A percentile compares a stretch with the other conserved stretches of the same genome.
phyloP scores from a whole-genome alignment of 2,888 invertebrate species.

The Aromia moschata region DNA sequence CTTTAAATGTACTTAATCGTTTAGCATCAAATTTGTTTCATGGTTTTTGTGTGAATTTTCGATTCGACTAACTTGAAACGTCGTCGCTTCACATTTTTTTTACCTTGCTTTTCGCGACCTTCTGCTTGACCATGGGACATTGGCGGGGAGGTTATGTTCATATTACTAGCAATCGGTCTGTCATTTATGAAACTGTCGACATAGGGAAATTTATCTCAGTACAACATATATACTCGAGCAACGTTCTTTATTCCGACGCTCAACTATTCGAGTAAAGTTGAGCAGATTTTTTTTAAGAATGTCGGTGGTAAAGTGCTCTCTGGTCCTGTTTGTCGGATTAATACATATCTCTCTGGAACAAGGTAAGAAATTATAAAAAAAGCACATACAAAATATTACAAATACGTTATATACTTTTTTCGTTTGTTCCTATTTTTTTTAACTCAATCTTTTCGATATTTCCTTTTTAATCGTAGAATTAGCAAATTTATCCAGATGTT shows the following conservation, averaged over 20 bases:
- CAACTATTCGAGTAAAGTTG: background rate
- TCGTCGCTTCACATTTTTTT: background rate
- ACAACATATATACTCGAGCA: background rate
- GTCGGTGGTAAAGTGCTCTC: background rate
- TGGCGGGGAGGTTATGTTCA: constrained; percentile 33
- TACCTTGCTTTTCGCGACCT: constrained; percentile 22
- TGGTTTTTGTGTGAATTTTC: too few species aligned
- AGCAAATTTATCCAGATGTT: background rate
- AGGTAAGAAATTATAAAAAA: constrained; percentile 3
- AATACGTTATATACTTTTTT: background rate
- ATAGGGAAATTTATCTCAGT: constrained; percentile 24
- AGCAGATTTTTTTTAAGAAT: background rate
- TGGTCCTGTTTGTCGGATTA: background rate
- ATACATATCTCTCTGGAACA: background rate
- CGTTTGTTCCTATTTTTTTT: too few species aligned
- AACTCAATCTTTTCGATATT: too few species aligned
- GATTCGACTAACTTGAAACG: too few species aligned
- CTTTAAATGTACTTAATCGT: too few species aligned
- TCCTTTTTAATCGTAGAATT: background rate
- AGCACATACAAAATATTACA: too few species aligned
- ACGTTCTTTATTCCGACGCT: background rate
- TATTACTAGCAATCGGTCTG: constrained; percentile 30
- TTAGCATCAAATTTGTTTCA: too few species aligned
- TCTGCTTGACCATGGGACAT: constrained; percentile 30
- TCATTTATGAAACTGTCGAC: constrained; percentile 26